Evolutionary conservation across 2,888 invertebrate genomes (phyloP).

Genomic region (Leptinotarsa rubiginosa): DNA sequence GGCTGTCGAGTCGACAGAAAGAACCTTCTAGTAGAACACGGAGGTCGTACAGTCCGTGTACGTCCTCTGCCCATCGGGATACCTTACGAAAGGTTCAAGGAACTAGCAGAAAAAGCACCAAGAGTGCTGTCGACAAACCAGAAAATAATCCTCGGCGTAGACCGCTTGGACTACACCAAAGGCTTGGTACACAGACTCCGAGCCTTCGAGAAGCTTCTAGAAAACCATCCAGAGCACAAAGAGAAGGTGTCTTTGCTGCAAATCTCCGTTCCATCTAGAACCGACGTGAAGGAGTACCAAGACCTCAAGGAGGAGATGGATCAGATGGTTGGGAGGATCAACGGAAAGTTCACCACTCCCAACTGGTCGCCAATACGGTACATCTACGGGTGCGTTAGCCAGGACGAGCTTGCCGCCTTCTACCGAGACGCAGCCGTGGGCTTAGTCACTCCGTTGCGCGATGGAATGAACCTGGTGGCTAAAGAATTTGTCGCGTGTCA

Average conservation of each 20-base stretch:
- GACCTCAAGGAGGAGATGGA: conserved; percentile 92
- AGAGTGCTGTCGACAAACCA: conserved; percentile 77
- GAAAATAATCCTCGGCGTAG: conserved; percentile 88
- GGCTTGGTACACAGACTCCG: conserved; percentile 82
- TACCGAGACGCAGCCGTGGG: conserved; percentile 90
- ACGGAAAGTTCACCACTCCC: conserved; percentile 89
- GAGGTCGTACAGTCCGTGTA: conserved; percentile 85
- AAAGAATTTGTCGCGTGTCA: conserved; percentile 95
- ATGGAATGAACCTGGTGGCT: conserved; percentile 93
- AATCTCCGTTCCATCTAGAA: conserved; percentile 89
- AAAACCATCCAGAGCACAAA: conserved; percentile 87
- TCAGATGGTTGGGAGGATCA: conserved; percentile 87
- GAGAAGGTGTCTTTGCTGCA: conserved; percentile 87
- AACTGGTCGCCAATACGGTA: conserved; percentile 92
- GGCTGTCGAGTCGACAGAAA: conserved; percentile 91
- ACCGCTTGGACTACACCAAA: conserved; percentile 91
- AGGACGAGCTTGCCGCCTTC: conserved; percentile 87
- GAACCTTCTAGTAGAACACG: conserved; percentile 87
- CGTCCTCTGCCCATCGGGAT: conserved; percentile 90
- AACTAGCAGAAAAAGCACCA: conserved; percentile 78
- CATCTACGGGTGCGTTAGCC: conserved; percentile 89
- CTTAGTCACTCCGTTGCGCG: conserved; percentile 86
- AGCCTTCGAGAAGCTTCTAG: conserved; percentile 84
- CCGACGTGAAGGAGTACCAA: conserved; percentile 90
- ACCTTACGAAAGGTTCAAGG: conserved; percentile 87